These are phyloP conservation scores for Epiblema foenella DNA, from an alignment of 2,888 invertebrate species.

Conservation along the genomic window DNA sequence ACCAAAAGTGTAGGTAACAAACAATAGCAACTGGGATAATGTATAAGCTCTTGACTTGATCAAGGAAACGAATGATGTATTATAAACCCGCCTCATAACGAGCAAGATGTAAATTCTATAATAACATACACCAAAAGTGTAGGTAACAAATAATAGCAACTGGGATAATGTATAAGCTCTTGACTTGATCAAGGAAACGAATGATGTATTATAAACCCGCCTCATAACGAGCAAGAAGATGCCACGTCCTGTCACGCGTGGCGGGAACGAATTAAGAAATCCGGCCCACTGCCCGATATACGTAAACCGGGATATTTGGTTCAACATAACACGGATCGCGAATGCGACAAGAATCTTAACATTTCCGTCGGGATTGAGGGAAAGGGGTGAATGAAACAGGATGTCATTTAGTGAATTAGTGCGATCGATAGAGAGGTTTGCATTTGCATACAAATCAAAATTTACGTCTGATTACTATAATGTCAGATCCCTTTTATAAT, in stretches of 20 bases:
- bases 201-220: neutral
- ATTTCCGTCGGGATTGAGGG: constrained; percentile 1
- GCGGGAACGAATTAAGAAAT: constrained; percentile 38
- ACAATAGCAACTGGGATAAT: neutral
- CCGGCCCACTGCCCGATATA: constrained; percentile 44
- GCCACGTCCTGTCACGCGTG: constrained; percentile 26
- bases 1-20: neutral
- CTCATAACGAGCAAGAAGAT: constrained; percentile 27
- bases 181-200: constrained; percentile 19
- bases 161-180: neutral
- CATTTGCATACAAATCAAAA: too few species aligned
- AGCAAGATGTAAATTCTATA: constrained; percentile 13
- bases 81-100: constrained; percentile 7
- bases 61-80: constrained; percentile 13
- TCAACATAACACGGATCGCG: constrained; percentile 11
- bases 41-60: neutral
- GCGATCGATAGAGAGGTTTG: too few species aligned
- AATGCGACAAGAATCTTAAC: constrained; percentile 6
- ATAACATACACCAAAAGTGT: neutral
- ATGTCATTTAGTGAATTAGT: neutral
- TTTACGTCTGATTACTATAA: neutral
- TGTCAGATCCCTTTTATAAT: constrained; percentile 19
- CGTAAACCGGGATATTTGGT: constrained; percentile 24
- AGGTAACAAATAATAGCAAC: neutral
- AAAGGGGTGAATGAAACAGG: neutral